Percentiles rank a stretch among this genome's conserved stretches.
Conservation (phyloP, 2,888 invertebrate genomes). For the Ditylenchus weischeri region DNA sequence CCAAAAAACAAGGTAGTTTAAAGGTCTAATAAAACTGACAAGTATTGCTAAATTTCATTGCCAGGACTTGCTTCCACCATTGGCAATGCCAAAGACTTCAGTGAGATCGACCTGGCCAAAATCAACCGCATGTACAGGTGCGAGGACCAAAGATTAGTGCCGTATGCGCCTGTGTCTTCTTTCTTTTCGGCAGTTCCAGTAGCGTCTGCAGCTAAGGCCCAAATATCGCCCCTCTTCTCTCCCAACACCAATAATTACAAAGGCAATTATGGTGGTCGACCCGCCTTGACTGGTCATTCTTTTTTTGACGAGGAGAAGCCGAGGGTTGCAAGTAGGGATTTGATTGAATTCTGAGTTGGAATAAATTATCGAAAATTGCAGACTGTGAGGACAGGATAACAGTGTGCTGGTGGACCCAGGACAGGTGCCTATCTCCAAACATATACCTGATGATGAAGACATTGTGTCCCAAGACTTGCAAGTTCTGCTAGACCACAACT, state of each 20-base stretch:
- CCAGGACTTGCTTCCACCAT: constrained; percentile 41
- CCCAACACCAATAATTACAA: constrained; percentile 7
- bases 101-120: constrained; percentile 56
- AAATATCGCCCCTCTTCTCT: constrained; percentile 25
- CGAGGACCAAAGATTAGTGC: constrained; percentile 35
- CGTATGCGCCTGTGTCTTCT: constrained; percentile 19
- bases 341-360: constrained; percentile 15
- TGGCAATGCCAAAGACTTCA: constrained; percentile 56
- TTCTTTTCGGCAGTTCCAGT: background rate
- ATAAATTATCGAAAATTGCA: constrained; percentile 20
- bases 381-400: constrained; percentile 56
- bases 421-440: constrained; percentile 53
- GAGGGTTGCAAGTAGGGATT: background rate
- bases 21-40: background rate
- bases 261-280: constrained; percentile 13
- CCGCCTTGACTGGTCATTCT: constrained; percentile 4
- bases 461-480: constrained; percentile 56
- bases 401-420: constrained; percentile 58
- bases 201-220: constrained; percentile 16
- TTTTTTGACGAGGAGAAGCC: constrained; percentile 12
- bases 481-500: constrained; percentile 42
- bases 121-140: constrained; percentile 59
- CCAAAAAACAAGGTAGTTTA: constrained; percentile 49
- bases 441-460: constrained; percentile 55
- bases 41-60: constrained; percentile 7